phyloP scores from a whole-genome alignment of 2,797 vertebrate species.

The Pseudochirops corinnae region DNA sequence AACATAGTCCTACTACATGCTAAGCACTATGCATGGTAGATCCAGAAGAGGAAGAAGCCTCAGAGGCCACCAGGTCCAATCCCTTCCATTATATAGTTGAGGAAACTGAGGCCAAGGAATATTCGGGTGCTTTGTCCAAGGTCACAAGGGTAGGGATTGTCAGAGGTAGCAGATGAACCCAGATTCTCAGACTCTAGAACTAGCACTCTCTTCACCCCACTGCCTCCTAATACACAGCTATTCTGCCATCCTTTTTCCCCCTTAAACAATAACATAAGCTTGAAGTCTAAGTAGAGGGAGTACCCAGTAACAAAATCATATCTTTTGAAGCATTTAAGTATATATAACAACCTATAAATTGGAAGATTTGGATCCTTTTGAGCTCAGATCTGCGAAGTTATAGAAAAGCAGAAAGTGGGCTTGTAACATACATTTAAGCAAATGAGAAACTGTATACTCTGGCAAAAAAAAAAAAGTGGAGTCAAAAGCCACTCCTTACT shows the following conservation, averaged over 20 bases:
- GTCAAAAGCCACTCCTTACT: background rate
- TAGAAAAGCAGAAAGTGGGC: background rate
- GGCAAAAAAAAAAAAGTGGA: background rate
- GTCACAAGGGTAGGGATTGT: background rate
- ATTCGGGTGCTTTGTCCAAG: background rate
- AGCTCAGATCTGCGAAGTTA: background rate
- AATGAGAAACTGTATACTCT: background rate
- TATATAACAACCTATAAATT: background rate
- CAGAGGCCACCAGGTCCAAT: background rate
- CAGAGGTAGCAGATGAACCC: background rate
- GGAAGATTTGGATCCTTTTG: background rate
- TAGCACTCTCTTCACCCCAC: background rate
- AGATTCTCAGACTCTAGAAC: background rate
- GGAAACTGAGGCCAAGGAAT: background rate
- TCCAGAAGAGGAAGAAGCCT: background rate
- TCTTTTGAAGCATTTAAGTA: constrained; percentile 1
- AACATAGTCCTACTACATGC: background rate
- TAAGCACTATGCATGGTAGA: background rate
- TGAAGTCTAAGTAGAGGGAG: background rate
- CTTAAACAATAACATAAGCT: background rate
- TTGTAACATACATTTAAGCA: background rate
- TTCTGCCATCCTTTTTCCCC: background rate
- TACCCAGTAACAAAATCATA: background rate
- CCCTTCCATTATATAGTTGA: background rate
- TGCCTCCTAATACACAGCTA: background rate